Percentiles rank a stretch among this genome's conserved stretches.
These are phyloP conservation scores for Puffinus mauretanicus DNA, from an alignment of 2,113 vertebrate species.

Conservation along the genomic window DNA sequence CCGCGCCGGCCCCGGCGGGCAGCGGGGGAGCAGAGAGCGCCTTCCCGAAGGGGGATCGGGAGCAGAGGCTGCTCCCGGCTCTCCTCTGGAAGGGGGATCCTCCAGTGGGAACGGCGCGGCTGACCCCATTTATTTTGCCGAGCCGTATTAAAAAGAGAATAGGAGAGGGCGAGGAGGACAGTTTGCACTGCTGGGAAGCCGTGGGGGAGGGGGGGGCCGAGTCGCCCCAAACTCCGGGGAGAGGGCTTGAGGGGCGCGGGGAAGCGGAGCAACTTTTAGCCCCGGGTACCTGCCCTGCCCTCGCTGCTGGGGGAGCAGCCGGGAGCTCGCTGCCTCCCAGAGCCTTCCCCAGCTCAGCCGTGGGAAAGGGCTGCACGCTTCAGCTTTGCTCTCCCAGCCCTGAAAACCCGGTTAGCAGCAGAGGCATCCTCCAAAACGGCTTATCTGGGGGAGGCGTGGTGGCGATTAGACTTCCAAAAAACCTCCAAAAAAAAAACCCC, in stretches of 20 bases:
- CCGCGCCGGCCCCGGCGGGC: not conserved
- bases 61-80: conserved; percentile 29
- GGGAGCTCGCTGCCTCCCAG: not conserved
- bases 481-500: too few species aligned
- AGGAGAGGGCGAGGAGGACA: conserved; percentile 36
- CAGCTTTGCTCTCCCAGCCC: conserved; percentile 1
- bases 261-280: not conserved
- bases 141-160: conserved; percentile 55
- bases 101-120: conserved; percentile 53
- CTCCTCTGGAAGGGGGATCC: not conserved
- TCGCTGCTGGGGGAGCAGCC: not conserved
- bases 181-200: conserved; percentile 23
- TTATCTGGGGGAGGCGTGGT: not conserved
- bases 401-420: not conserved
- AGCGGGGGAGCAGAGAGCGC: conserved; percentile 21
- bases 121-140: conserved; percentile 56
- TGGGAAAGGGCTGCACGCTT: conserved; percentile 1
- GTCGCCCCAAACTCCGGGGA: not conserved
- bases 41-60: conserved; percentile 14
- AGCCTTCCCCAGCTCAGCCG: not conserved
- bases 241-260: not conserved
- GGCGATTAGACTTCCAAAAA: not conserved
- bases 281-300: not conserved
- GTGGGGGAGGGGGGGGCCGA: not conserved
- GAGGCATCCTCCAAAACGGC: not conserved